These are phyloP conservation scores for Halcyon senegalensis DNA, from an alignment of 2,113 vertebrate genomes.

Conservation along the genomic window DNA sequence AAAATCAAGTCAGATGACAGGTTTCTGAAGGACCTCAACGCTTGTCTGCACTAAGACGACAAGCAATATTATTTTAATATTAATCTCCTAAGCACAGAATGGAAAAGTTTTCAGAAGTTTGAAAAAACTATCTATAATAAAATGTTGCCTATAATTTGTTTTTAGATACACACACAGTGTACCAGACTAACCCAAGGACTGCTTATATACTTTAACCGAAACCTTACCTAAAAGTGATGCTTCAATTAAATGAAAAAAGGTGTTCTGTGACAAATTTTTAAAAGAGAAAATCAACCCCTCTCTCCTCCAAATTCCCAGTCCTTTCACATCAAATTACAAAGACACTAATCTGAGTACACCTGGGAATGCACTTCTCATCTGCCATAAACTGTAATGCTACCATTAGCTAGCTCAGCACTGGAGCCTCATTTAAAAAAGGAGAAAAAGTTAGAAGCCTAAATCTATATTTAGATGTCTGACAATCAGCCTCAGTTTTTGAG, in stretches of 20 bases:
- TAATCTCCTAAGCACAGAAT: not conserved
- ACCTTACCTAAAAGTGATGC: not conserved
- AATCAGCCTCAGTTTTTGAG: slow-evolving; percentile 30
- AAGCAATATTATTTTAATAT: not conserved
- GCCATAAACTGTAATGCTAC: slow-evolving; percentile 22
- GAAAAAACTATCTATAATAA: not conserved
- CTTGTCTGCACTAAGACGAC: not conserved
- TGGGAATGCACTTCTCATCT: slow-evolving; percentile 23
- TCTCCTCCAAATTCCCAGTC: not conserved
- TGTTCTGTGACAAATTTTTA: not conserved
- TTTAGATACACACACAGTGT: not conserved
- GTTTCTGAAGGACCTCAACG: slow-evolving; percentile 4
- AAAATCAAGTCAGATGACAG: not conserved
- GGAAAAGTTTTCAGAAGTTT: not conserved
- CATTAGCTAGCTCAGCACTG: slow-evolving; percentile 24
- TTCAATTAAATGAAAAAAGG: not conserved
- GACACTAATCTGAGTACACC: slow-evolving; percentile 24
- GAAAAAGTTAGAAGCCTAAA: slow-evolving; percentile 3
- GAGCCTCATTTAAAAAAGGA: not conserved
- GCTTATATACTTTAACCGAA: not conserved
- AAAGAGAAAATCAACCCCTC: not conserved
- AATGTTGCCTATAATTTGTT: not conserved
- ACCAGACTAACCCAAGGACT: not conserved
- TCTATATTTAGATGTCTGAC: slow-evolving; percentile 50
- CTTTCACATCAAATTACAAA: slow-evolving; percentile 56